Evolutionary conservation across 2,797 vertebrate species (phyloP).

Genomic region (Zalophus californianus): DNA sequence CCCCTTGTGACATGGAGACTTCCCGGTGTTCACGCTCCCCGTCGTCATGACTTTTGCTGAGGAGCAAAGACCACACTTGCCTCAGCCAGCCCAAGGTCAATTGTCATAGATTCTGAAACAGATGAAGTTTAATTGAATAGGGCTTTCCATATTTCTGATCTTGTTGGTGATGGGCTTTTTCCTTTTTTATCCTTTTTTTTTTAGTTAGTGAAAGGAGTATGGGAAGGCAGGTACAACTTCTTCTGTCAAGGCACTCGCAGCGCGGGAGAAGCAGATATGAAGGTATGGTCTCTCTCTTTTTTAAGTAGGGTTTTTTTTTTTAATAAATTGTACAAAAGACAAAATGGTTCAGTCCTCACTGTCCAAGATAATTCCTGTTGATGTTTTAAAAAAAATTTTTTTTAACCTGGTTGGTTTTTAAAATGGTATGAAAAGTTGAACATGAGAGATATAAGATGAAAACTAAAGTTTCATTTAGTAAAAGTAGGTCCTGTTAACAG

Average conservation of each 20-base stretch:
- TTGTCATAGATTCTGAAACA: background rate
- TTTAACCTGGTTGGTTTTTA: no score
- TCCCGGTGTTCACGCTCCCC: background rate
- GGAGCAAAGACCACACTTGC: background rate
- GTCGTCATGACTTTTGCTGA: background rate
- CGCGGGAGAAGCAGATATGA: constrained; percentile 92
- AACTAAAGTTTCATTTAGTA: background rate
- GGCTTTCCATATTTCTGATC: background rate
- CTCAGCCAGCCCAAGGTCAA: background rate
- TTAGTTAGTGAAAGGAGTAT: constrained; percentile 93
- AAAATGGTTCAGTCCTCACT: background rate
- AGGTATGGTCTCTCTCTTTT: constrained; percentile 87
- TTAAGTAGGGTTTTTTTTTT: background rate
- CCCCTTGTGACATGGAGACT: background rate
- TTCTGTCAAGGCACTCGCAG: constrained; percentile 96
- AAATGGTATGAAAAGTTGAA: background rate
- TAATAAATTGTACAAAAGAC: background rate
- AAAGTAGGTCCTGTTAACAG: background rate
- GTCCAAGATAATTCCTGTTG: background rate
- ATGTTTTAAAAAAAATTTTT: constrained; percentile 23
- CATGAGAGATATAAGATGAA: background rate
- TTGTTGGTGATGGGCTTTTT: background rate
- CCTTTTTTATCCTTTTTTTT: constrained; percentile 71
- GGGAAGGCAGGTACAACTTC: constrained; percentile 95
- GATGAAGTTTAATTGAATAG: background rate